A percentile compares a stretch with the other conserved stretches of the same genome.
phyloP scores from a whole-genome alignment of 2,113 vertebrate species.

The Forbesichthys agassizii region DNA sequence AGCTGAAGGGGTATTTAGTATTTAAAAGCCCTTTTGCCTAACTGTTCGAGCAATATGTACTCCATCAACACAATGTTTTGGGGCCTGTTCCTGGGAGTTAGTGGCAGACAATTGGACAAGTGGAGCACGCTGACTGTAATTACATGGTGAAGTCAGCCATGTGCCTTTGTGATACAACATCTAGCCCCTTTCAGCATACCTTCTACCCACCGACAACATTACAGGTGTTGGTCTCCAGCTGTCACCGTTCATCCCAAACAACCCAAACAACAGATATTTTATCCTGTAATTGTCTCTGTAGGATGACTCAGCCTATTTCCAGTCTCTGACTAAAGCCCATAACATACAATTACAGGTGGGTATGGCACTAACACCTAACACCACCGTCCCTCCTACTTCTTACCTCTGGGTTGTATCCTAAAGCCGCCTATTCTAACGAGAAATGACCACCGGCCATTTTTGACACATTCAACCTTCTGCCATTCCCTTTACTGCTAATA shows the following conservation, averaged over 20 bases:
- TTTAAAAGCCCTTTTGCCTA: too few species aligned
- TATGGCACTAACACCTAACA: neutral
- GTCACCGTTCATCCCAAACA: conserved; percentile 27
- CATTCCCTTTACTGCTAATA: neutral
- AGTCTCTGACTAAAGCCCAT: conserved; percentile 35
- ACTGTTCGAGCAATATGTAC: too few species aligned
- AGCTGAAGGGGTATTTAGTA: too few species aligned
- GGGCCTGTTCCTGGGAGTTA: conserved; percentile 10
- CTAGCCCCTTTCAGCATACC: conserved; percentile 21
- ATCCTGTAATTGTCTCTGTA: conserved; percentile 51
- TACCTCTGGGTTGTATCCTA: neutral
- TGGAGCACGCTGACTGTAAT: conserved; percentile 38
- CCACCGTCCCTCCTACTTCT: neutral
- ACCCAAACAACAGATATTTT: conserved; percentile 38
- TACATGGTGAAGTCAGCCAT: conserved; percentile 36
- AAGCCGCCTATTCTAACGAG: conserved; percentile 17
- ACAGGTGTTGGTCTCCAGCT: conserved; percentile 46
- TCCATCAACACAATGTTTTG: neutral
- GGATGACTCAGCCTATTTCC: conserved; percentile 49
- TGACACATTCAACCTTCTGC: conserved; percentile 5
- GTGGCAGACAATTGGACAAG: conserved; percentile 22
- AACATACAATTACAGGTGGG: conserved; percentile 44
- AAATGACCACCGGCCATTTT: conserved; percentile 25
- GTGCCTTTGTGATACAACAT: conserved; percentile 36
- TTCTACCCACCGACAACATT: neutral